Evolutionary conservation across 1,140 invertebrate species (phyloP).

Genomic region (Hypsibius dujardini): DNA sequence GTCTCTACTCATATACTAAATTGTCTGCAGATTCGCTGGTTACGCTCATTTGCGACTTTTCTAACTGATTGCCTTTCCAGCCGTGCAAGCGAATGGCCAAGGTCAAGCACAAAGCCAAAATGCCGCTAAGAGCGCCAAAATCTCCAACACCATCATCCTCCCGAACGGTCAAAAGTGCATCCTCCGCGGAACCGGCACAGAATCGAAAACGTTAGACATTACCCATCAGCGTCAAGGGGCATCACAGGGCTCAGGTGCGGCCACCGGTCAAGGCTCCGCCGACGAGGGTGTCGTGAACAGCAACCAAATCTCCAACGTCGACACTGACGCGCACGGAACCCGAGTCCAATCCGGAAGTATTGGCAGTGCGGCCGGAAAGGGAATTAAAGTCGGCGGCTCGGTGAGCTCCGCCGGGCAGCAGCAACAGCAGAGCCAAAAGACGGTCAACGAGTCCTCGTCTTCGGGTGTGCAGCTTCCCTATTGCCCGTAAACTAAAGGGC

Average conservation of each 20-base stretch:
- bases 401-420: not conserved
- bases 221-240: not conserved
- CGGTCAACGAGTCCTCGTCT: not conserved
- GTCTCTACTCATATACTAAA: too few relatives aligned
- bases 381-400: not conserved
- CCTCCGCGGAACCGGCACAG: not conserved
- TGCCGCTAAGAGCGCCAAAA: not conserved
- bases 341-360: not conserved
- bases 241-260: constrained; percentile 1
- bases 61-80: not conserved
- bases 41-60: too few relatives aligned
- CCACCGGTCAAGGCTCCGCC: not conserved
- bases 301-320: not conserved
- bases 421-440: not conserved
- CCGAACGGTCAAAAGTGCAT: not conserved
- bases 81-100: constrained; percentile 8
- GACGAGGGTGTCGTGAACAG: not conserved
- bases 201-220: too few relatives aligned
- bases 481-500: too few relatives aligned
- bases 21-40: too few relatives aligned
- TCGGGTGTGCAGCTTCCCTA: too few relatives aligned
- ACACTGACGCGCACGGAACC: not conserved
- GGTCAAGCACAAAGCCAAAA: not conserved
- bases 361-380: not conserved
- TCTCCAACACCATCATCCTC: not conserved